phyloP scores from a whole-genome alignment of 2,113 vertebrate species.

The Coreoperca whiteheadi region DNA sequence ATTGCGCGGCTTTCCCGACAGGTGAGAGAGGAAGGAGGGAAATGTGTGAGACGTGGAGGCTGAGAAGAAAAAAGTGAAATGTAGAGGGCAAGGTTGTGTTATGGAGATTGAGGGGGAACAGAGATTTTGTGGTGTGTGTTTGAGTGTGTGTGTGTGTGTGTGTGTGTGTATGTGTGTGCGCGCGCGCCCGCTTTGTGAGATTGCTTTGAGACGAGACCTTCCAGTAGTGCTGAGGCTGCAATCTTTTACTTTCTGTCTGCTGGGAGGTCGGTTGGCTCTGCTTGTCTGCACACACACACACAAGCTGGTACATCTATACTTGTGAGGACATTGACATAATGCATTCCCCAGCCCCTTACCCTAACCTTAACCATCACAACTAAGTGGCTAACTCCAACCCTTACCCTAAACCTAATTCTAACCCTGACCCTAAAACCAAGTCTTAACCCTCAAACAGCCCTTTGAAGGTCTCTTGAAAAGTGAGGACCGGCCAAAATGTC shows the following conservation, averaged over 20 bases:
- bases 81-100: conserved; percentile 27
- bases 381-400: too few species aligned
- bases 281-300: conserved; percentile 26
- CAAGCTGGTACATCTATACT: too few species aligned
- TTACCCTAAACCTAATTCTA: too few species aligned
- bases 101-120: conserved; percentile 14
- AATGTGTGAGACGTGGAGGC: not conserved
- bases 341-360: too few species aligned
- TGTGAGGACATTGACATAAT: too few species aligned
- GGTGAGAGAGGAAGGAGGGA: conserved; percentile 81
- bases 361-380: too few species aligned
- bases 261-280: conserved; percentile 60
- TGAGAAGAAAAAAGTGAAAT: not conserved
- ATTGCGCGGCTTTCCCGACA: conserved; percentile 89
- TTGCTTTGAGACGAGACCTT: conserved; percentile 66
- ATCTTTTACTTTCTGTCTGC: conserved; percentile 72
- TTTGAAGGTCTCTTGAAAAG: too few species aligned
- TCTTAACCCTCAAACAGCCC: too few species aligned
- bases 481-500: too few species aligned
- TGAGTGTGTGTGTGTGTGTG: conserved; percentile 25
- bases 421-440: too few species aligned
- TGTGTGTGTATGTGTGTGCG: conserved; percentile 23
- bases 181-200: conserved; percentile 23
- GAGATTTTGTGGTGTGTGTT: not conserved
- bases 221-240: conserved; percentile 72